Evolutionary conservation across 2,888 invertebrate genomes (phyloP).

Genomic region (Tricholauxania praeusta): DNA sequence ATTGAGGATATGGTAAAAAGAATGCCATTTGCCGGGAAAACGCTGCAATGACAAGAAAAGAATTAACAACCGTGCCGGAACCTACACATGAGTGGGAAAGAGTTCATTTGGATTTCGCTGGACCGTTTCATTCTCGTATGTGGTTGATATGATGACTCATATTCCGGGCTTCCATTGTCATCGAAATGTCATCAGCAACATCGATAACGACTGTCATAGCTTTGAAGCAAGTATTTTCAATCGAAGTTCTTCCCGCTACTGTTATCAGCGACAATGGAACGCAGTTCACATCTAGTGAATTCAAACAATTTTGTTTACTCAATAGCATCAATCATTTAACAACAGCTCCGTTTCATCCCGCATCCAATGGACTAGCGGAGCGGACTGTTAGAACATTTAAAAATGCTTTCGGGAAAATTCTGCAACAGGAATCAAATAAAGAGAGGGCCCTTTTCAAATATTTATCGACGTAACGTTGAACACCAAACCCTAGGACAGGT

Average conservation of each 20-base stretch:
- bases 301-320: conserved; percentile 45
- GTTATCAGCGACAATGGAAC: conserved; percentile 49
- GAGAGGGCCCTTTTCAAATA: conserved; percentile 34
- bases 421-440: conserved; percentile 25
- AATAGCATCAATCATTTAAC: conserved; percentile 50
- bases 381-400: conserved; percentile 46
- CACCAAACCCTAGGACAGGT: conserved; percentile 35
- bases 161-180: no score
- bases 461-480: conserved; percentile 38
- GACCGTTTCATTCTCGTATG: background rate
- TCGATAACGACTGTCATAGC: background rate
- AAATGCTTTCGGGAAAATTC: conserved; percentile 33
- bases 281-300: conserved; percentile 43
- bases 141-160: background rate
- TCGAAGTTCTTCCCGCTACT: background rate
- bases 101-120: background rate
- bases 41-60: background rate
- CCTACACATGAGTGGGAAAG: background rate
- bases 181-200: background rate
- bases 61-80: background rate
- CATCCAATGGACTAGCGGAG: conserved; percentile 51
- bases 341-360: conserved; percentile 50
- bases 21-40: background rate
- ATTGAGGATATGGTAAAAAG: background rate
- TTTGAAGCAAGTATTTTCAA: background rate